Percentiles rank a stretch among this genome's conserved stretches.
These are phyloP conservation scores for Torymus aiolomorphi DNA, from an alignment of 2,888 invertebrate species.

Conservation along the genomic window DNA sequence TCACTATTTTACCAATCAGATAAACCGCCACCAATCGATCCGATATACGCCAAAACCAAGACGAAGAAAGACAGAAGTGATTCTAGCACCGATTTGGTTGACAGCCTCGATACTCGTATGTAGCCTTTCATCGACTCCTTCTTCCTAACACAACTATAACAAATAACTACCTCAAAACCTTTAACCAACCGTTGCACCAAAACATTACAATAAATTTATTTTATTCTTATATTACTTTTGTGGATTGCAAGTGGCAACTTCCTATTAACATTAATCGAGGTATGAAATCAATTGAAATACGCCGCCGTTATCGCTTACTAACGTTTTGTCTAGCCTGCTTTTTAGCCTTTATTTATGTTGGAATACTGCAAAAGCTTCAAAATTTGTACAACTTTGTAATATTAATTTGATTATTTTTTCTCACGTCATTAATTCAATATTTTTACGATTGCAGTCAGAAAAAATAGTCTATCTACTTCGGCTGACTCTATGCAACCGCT, in stretches of 20 bases:
- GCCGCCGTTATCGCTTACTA: conserved; percentile 26
- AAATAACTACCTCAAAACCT: conserved; percentile 35
- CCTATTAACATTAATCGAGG: conserved; percentile 46
- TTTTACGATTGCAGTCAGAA: conserved; percentile 64
- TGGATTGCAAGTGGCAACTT: conserved; percentile 50
- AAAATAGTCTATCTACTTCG: conserved; percentile 65
- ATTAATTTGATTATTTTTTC: conserved; percentile 1
- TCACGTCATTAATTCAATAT: background rate
- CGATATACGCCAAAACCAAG: conserved; percentile 62
- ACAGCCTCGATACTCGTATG: conserved; percentile 68
- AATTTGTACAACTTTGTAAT: background rate
- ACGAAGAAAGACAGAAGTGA: conserved; percentile 64
- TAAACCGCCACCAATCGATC: conserved; percentile 70
- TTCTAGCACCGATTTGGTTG: conserved; percentile 67
- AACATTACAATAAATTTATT: conserved; percentile 31
- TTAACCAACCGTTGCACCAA: conserved; percentile 26
- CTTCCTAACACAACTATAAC: conserved; percentile 44
- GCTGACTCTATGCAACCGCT: conserved; percentile 66
- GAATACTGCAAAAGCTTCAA: background rate
- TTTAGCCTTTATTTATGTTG: conserved; percentile 36
- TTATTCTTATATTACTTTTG: conserved; percentile 44
- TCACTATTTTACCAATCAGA: conserved; percentile 59
- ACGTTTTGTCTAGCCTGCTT: conserved; percentile 44
- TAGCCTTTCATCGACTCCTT: conserved; percentile 57
- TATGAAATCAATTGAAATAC: conserved; percentile 49